Conservation (phyloP, 1,140 invertebrate species). For the Cardiocondyla obscurior region DNA sequence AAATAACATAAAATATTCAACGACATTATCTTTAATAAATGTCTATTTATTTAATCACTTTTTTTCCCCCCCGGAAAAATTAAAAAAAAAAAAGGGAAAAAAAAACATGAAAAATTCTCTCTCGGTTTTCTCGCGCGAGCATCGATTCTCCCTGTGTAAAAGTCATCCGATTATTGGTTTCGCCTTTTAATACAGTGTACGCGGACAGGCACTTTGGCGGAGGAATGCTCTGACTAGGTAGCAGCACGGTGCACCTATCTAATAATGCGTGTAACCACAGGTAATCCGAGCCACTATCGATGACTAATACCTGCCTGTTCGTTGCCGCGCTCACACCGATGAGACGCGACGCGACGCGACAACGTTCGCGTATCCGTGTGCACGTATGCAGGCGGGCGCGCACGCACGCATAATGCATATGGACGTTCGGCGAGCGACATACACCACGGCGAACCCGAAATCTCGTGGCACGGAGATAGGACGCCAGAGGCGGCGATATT, state of each 20-base stretch:
- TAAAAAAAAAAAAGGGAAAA: too few relatives aligned
- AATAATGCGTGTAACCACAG: slow-evolving; percentile 81
- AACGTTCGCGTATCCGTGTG: neutral
- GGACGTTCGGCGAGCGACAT: slow-evolving; percentile 47
- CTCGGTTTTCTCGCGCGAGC: neutral
- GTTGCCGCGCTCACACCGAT: slow-evolving; percentile 7
- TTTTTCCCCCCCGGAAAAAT: too few relatives aligned
- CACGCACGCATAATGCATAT: slow-evolving; percentile 57
- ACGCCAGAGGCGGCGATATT: slow-evolving; percentile 75
- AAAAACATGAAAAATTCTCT: too few relatives aligned
- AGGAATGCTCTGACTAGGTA: slow-evolving; percentile 39
- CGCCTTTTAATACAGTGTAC: neutral
- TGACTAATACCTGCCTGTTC: slow-evolving; percentile 45
- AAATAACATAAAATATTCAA: neutral
- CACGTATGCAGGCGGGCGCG: slow-evolving; percentile 43
- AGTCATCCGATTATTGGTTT: neutral
- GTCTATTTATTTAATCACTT: neutral
- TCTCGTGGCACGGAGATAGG: slow-evolving; percentile 51
- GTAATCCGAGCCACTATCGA: slow-evolving; percentile 75
- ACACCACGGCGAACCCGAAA: slow-evolving; percentile 49
- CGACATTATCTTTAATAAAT: neutral
- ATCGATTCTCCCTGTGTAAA: slow-evolving; percentile 2
- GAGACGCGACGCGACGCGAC: slow-evolving; percentile 18
- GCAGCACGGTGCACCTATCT: slow-evolving; percentile 59
- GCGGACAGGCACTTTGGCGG: slow-evolving; percentile 12